Percentiles rank a stretch among this genome's conserved stretches.
phyloP scores from a whole-genome alignment of 2,113 vertebrate genomes.

The Thomomys bottae region DNA sequence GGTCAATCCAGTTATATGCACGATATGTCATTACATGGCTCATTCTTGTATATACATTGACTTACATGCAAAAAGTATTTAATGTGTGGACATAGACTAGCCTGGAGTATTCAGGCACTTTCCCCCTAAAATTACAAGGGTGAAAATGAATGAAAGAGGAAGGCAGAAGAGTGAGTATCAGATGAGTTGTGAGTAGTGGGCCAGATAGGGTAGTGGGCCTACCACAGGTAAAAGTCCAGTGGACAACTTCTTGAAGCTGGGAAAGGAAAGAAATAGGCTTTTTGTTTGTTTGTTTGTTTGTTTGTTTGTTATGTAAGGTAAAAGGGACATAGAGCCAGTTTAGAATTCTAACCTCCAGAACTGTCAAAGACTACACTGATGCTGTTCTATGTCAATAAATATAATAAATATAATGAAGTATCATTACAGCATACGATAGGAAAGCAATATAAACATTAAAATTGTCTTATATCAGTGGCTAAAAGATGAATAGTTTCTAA shows the following conservation, averaged over 20 bases:
- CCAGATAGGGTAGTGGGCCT: background rate
- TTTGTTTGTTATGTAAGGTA: too few relatives aligned
- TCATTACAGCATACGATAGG: background rate
- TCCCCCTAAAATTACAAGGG: background rate
- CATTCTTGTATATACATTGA: background rate
- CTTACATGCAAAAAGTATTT: background rate
- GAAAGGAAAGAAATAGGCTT: too few relatives aligned
- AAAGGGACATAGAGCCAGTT: background rate
- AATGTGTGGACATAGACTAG: background rate
- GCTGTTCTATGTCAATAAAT: background rate
- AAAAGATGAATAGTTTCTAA: conserved; percentile 20
- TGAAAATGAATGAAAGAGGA: background rate
- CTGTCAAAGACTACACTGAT: background rate
- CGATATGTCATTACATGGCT: too few relatives aligned
- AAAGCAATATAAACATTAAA: background rate
- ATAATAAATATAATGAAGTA: background rate
- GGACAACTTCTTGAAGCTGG: background rate
- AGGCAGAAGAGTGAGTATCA: background rate
- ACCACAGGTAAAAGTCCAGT: rapidly evolving
- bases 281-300: too few relatives aligned
- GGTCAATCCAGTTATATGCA: background rate
- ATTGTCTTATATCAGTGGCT: background rate
- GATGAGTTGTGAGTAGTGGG: background rate
- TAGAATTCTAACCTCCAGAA: background rate
- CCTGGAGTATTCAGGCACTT: background rate